These are phyloP conservation scores for Upupa epops DNA, from an alignment of 2,113 vertebrate genomes.

Conservation along the genomic window DNA sequence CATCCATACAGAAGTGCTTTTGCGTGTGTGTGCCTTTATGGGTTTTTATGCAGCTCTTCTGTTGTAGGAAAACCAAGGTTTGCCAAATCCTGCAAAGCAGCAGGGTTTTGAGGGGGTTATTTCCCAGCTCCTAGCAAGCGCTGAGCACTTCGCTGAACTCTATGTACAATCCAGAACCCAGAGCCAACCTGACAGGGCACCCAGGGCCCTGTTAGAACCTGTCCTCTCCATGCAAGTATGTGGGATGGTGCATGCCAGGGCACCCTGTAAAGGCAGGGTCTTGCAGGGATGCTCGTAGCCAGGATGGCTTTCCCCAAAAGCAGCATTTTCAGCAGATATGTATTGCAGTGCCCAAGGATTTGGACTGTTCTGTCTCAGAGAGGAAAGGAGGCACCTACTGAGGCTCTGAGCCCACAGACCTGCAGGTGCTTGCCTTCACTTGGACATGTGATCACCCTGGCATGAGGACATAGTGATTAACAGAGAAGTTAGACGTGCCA, in stretches of 20 bases:
- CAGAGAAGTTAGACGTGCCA: not conserved
- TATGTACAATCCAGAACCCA: not conserved
- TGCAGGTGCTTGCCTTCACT: not conserved
- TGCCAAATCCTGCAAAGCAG: not conserved
- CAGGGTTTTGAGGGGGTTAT: not conserved
- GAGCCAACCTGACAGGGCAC: not conserved
- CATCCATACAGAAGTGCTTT: slow-evolving; percentile 9
- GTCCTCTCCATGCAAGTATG: not conserved
- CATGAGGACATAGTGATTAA: not conserved
- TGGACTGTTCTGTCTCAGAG: not conserved
- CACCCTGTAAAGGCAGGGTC: not conserved
- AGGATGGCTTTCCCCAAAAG: not conserved
- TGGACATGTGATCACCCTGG: not conserved
- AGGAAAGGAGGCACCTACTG: not conserved
- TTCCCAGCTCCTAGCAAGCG: not conserved
- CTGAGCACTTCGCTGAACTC: not conserved
- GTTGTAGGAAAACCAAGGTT: not conserved
- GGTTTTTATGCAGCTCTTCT: slow-evolving; percentile 32
- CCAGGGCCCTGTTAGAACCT: not conserved
- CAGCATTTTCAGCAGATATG: not conserved
- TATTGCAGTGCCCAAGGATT: accelerated
- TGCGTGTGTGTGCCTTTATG: not conserved
- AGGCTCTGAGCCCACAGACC: not conserved
- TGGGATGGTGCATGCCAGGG: not conserved
- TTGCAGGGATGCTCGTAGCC: not conserved